Base-by-base conservation (phyloP, 2,113 vertebrate species). In the Manacus vitellinus region DNA sequence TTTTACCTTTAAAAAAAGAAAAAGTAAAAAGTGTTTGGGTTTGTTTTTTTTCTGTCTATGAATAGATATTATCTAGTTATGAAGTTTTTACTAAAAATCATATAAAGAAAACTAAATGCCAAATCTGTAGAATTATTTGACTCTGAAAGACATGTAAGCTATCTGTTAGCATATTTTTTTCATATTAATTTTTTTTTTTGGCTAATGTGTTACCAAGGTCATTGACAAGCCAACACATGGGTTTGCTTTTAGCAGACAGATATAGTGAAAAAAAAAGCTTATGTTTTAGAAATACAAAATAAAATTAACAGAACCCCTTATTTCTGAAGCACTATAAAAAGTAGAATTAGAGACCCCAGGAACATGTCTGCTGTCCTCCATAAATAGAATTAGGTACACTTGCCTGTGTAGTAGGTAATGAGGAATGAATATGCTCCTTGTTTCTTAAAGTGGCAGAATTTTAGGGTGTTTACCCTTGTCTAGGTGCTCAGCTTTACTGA, bases 341-440 rank as follows among this genome's bases (percentile, higher is more conserved):
- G 17, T 19, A 41, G 37, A 47, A 33, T 23, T 47, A 24, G 17
- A 59, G 35, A 55, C 7, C 12, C 11, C n/a, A 30, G 27, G 30
- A 73, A 20, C 7, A 10, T 0, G 0, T 25, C n/a, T 72, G 37
- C 19, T 77, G 44, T 41, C 44, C 15, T 41, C 10, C 3, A 6
- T 44, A 14, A 41, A 28, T 3, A 46, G 39, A 44, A 27, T 41
- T 72, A 6, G 33, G 16, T 54, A 10, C 8, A 3, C 30, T 52
- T 82, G 20, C 47, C 19, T 12, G 7, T 37, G 8, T 24, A 75
- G 10, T 30, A 56, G 27, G 28, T 46, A 70, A 30, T 2, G 14
- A 77, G 25, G 24, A 47, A 23, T 7, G 25, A 77, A 37, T 41
- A 41, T 72, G 19, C 8, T 77, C 12, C 37, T 52, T 28, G 6